A percentile compares a stretch with the other conserved stretches of the same genome.
Evolutionary conservation across 2,113 vertebrate genomes (phyloP).

Genomic region (Equus przewalskii): DNA sequence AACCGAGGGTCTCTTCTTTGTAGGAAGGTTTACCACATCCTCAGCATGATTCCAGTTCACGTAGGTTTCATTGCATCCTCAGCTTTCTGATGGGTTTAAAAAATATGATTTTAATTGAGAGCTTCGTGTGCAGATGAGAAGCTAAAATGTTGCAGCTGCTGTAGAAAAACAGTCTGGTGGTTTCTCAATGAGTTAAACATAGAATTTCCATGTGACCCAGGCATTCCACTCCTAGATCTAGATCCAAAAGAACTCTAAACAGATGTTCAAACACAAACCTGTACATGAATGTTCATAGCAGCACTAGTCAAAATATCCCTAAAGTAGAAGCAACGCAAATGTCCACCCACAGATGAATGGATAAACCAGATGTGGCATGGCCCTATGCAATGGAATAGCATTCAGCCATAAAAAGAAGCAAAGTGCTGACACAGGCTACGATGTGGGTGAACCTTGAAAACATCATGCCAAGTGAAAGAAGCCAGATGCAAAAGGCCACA

Average conservation of each 20-base stretch:
- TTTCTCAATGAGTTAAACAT: not conserved
- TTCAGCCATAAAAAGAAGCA: not conserved
- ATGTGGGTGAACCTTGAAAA: not conserved
- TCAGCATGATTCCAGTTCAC: not conserved
- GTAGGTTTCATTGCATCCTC: not conserved
- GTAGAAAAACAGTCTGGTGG: fast-evolving
- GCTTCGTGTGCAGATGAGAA: not conserved
- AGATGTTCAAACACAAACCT: too few relatives aligned
- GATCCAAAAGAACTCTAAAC: not conserved
- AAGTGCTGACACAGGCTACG: too few relatives aligned
- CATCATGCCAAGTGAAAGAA: not conserved
- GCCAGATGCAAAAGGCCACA: not conserved
- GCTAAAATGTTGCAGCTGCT: not conserved
- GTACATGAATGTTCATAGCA: too few relatives aligned
- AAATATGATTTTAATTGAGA: not conserved
- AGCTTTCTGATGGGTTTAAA: not conserved
- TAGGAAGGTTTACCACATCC: not conserved
- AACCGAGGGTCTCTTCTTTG: not conserved
- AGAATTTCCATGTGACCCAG: not conserved
- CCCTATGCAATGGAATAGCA: fast-evolving
- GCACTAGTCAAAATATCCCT: not conserved
- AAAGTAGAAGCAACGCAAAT: not conserved
- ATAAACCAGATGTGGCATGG: fast-evolving
- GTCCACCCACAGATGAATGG: not conserved
- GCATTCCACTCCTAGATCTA: not conserved